Evolutionary conservation across 2,797 vertebrate species (phyloP), one percentile per base, ranked within the genome.

Genomic region (Peromyscus nudipes): DNA sequence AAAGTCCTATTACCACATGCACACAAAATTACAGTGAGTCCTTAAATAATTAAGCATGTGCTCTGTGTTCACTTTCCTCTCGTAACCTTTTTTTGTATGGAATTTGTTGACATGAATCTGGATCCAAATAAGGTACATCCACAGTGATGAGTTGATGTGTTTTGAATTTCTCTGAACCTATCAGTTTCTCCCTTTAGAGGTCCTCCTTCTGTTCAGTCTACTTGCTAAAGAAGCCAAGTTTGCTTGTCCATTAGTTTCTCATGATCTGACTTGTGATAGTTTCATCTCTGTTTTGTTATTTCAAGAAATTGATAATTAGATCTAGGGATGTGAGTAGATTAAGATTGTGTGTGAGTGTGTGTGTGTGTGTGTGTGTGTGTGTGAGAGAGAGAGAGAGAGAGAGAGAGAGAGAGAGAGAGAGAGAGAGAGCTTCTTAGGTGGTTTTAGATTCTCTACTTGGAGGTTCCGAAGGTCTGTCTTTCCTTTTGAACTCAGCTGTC

Each of bases 71-170:
- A 69, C 85, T 94, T 96, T 84, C 40, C 65, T 77, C 40, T 91
- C 88, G 64, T 65, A 83, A 43, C 83, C 8, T 85, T 82, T 65
- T 85, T 86, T 85, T 43, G 37, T 25, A n/a, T 64, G 77, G 46
- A 95, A 80, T 96, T 94, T 89, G 37, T 88, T 90, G 71, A 57
- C 76, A 77, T 89, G 75, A 89, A 69, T 96, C 62, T 96, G 37
- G 9, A 89, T 91, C 19, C 31, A 81, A 60, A 96, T 81, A 80
- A 93, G 64, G 34, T 73, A 34, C n/a, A 76, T 55, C 31, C 25
- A 29, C 4, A 94, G 31, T 88, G 8, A 79, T 89, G 91, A 69
- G 67, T 76, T 89, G n/a, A 65, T 65, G 91, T 27, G 6, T 92
- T 49, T 94, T 49, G 37, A 90, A 27, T 94, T 62, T 89, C 83